A percentile compares a stretch with the other conserved stretches of the same genome.
phyloP scores from a whole-genome alignment of 2,888 invertebrate species.

The Auanema freiburgensis region DNA sequence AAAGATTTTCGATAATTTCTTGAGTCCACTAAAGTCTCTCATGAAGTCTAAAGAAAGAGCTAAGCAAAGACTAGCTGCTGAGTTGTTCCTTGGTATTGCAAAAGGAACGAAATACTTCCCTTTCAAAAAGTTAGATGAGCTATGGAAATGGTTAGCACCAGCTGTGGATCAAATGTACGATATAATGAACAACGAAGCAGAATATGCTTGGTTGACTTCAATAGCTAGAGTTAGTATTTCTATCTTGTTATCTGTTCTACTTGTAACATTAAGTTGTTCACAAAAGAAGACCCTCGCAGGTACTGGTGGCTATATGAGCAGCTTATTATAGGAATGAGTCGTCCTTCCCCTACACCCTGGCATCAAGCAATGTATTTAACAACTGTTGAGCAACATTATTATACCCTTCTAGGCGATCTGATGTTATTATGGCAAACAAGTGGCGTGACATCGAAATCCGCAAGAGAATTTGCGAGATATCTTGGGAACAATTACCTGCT shows the following conservation, averaged over 20 bases:
- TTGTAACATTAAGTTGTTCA: conserved; percentile 9
- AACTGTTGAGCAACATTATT: neutral
- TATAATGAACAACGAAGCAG: conserved; percentile 25
- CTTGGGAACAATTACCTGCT: conserved; percentile 25
- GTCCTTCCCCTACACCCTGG: conserved; percentile 14
- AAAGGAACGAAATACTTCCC: conserved; percentile 32
- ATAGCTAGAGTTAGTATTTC: conserved; percentile 9
- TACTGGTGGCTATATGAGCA: conserved; percentile 40
- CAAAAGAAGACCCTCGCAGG: conserved; percentile 30
- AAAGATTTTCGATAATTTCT: conserved; percentile 22
- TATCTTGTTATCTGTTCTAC: neutral
- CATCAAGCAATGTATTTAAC: conserved; percentile 18
- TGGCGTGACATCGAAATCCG: conserved; percentile 35
- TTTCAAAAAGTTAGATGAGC: conserved; percentile 24
- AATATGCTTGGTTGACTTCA: conserved; percentile 19
- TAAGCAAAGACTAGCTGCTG: conserved; percentile 33
- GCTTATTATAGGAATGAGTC: conserved; percentile 23
- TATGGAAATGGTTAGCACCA: conserved; percentile 36
- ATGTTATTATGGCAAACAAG: conserved; percentile 14
- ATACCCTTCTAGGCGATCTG: conserved; percentile 26
- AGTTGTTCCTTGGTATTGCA: conserved; percentile 37
- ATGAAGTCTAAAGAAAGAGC: conserved; percentile 19
- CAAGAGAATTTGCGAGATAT: conserved; percentile 30
- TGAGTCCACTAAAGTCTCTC: conserved; percentile 1
- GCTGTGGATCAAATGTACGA: conserved; percentile 25